Evolutionary conservation across 1,140 invertebrate species (phyloP).

Genomic region (Battus philenor): DNA sequence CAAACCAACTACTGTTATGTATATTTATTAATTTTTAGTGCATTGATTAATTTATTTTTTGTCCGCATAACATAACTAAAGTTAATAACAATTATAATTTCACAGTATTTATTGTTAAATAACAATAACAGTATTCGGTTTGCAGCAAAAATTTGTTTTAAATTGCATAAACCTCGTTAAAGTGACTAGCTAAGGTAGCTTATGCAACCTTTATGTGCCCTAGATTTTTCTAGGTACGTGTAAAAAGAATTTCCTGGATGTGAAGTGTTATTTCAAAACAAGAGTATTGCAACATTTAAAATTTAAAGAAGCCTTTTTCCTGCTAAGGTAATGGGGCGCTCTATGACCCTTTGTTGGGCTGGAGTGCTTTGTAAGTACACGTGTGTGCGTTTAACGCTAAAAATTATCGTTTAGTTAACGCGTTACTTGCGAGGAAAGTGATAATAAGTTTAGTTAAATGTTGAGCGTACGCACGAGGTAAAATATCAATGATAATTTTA

Average conservation of each 20-base stretch:
- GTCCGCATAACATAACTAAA: no score
- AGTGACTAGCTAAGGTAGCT: neutral
- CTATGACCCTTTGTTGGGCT: constrained; percentile 17
- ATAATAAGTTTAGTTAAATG: constrained; percentile 16
- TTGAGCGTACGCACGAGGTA: no score
- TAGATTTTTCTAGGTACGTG: constrained; percentile 4
- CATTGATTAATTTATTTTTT: no score
- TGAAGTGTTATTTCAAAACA: constrained; percentile 15
- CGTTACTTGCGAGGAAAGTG: constrained; percentile 11
- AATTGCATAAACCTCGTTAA: neutral
- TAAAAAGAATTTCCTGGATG: constrained; percentile 9
- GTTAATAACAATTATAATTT: neutral
- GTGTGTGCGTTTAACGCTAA: constrained; percentile 14
- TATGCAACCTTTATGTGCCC: constrained; percentile 2
- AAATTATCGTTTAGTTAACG: constrained; percentile 18
- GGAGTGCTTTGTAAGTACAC: constrained; percentile 16
- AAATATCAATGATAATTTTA: no score
- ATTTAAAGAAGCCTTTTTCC: constrained; percentile 17
- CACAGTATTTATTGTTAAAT: neutral
- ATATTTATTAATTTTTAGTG: no score
- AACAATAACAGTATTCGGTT: neutral
- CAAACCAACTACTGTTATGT: no score
- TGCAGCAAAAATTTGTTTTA: neutral
- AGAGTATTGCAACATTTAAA: constrained; percentile 14
- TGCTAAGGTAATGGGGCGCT: constrained; percentile 16